Base-by-base conservation (phyloP, 2,113 vertebrate genomes). In the Eubucco bourcierii region DNA sequence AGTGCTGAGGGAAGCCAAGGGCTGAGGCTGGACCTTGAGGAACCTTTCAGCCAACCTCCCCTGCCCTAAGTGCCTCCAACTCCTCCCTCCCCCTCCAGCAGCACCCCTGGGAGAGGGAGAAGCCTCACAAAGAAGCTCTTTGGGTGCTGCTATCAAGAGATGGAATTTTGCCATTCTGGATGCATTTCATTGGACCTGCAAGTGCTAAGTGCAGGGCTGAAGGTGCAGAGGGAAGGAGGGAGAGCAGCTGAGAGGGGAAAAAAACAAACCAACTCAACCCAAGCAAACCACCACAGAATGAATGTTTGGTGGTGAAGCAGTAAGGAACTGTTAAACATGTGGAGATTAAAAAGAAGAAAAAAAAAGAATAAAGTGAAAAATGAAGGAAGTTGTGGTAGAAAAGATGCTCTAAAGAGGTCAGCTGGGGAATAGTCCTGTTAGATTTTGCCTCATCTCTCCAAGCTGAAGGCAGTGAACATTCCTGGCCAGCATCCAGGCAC, bases 201-300 rank as follows among this genome's bases (percentile, higher is more conserved):
- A 95, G 93, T 95, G 95, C 95, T 68, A 34, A 34, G 94, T 92
- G 93, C 75, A 1, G 87, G 91, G 73, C 59, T 67, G 33, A 82
- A 89, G 91, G 95, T 87, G 84, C 89, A 84, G 78, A 63, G 80
- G 59, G 59, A 34, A 14, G 52, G 55, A 77, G 52, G 59, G 21
- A n/a, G 31, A 33, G 29, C 0, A 20, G 59, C 25, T 17, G 7
- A 65, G 55, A 1, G 7, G 7, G 20, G 2, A 6, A 28, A 46
- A 34, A 37, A 46, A 46, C n/a, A 46, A 31, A 10, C 37, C 27
- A 60, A 33, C n/a, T n/a, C n/a, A n/a, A 5, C 44, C 44, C 16
- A 18, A 16, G 31, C 41, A 41, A 41, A 5, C 13, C 12, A 41
- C 13, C 59, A 61, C 39, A 65, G 53, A 41, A n/a, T 67, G 14